Conservation (phyloP, 2,888 invertebrate species). For the Rotaria magnacalcarata region DNA sequence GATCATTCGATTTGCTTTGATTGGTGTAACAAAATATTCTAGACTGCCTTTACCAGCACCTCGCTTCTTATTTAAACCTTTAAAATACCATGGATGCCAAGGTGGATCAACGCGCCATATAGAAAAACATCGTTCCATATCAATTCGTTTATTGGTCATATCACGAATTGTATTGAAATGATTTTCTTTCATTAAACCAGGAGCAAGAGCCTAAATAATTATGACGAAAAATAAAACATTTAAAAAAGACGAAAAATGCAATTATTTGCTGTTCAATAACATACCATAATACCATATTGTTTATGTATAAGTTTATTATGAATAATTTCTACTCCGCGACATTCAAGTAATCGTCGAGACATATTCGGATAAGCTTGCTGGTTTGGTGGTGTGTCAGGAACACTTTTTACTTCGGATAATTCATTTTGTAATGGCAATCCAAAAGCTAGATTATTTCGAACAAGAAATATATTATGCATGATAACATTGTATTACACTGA, state of each 20-base stretch:
- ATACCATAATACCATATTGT: constrained; percentile 86
- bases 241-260: constrained; percentile 39
- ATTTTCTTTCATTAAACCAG: constrained; percentile 73
- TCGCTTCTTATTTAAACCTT: constrained; percentile 82
- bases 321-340: constrained; percentile 75
- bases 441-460: not conserved
- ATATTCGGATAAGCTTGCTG: not conserved
- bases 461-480: no score
- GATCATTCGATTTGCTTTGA: constrained; percentile 82
- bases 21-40: constrained; percentile 86
- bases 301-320: constrained; percentile 80
- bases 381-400: constrained; percentile 9
- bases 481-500: not conserved
- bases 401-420: constrained; percentile 7
- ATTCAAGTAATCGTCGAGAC: constrained; percentile 19
- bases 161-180: constrained; percentile 85
- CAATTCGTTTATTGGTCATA: constrained; percentile 72
- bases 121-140: constrained; percentile 79
- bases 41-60: constrained; percentile 93
- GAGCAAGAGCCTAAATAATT: constrained; percentile 69
- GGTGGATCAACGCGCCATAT: constrained; percentile 88
- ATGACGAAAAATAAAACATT: constrained; percentile 9
- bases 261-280: constrained; percentile 51
- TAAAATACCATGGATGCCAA: constrained; percentile 78
- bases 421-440: constrained; percentile 30